Evolutionary conservation across 2,797 vertebrate genomes (phyloP).

Genomic region (Nothura maculosa): DNA sequence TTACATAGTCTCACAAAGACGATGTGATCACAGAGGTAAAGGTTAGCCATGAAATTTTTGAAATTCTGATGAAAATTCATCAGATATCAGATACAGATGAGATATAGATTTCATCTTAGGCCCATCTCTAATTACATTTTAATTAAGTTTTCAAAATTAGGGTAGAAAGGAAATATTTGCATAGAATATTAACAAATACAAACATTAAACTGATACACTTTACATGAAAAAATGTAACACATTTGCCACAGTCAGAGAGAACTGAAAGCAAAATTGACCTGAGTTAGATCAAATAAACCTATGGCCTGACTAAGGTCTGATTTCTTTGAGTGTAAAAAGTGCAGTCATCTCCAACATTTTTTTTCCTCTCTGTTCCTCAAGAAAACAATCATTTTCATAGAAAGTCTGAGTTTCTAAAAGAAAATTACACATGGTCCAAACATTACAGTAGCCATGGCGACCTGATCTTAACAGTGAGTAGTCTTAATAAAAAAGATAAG

Average conservation of each 20-base stretch:
- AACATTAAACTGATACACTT: neutral
- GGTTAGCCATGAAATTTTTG: neutral
- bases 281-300: neutral
- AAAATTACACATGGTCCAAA: neutral
- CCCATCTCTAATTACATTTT: neutral
- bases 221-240: neutral
- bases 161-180: neutral
- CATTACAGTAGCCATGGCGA: slow-evolving; percentile 52
- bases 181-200: neutral
- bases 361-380: neutral
- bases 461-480: slow-evolving; percentile 23
- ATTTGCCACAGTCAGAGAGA: neutral
- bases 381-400: slow-evolving; percentile 45
- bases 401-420: slow-evolving; percentile 24
- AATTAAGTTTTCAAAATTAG: neutral
- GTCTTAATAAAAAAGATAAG: slow-evolving; percentile 6
- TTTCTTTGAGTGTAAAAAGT: neutral
- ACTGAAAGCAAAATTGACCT: neutral
- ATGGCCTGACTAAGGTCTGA: neutral
- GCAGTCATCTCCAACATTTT: neutral
- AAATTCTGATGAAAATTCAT: neutral
- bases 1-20: neutral
- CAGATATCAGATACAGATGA: neutral
- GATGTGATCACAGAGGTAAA: no score
- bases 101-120: neutral